Base-by-base conservation (phyloP, 2,888 invertebrate genomes). In the Allygus modestus region DNA sequence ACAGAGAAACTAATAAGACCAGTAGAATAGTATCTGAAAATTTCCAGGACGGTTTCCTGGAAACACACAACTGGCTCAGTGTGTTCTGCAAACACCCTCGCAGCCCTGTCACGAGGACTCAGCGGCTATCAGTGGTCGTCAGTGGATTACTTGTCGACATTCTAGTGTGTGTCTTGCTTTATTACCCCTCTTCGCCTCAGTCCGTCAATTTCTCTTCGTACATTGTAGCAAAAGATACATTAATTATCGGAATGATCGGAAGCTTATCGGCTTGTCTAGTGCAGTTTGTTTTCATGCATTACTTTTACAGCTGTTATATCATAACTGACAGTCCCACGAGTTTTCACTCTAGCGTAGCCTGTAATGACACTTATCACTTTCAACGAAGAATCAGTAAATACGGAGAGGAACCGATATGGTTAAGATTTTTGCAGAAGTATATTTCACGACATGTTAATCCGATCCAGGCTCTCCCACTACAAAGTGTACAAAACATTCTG, bases 11-110 rank as follows among this genome's bases (percentile, higher is more conserved):
- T 23, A 71, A 71, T 23, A 41, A 71, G 17, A 20, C 41, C 7
- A 41, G 41, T 41, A 37, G 71, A 23, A 37, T 71, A 71, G 5
- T 71, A 20, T 37, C 37, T 20, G 71, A 71, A 37, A 71, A 71
- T 20, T 20, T 71, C 0, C 23, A 28, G 0, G 37, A 71, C 17
- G 37, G 71, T 2, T 41, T 20, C 41, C 5, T 26, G 11, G 71
- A 71, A 12, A 20, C 7, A 5, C 71, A 71, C 23, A n/a, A 37
- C 12, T 71, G 41, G 37, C 2, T n/a, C 4, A 71, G 20, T 41
- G 23, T 71, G n/a, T 71, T 71, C 41, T n/a, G 0, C 4, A 71
- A 41, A 20, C 71, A 71, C 23, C 71, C 71, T 7, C 71, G 71
- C 23, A 71, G 71, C 23, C 41, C 41, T 1, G 71, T 71, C 4